A percentile compares a stretch with the other conserved stretches of the same genome.
phyloP scores from a whole-genome alignment of 2,113 vertebrate species.

The Lonchura striata region DNA sequence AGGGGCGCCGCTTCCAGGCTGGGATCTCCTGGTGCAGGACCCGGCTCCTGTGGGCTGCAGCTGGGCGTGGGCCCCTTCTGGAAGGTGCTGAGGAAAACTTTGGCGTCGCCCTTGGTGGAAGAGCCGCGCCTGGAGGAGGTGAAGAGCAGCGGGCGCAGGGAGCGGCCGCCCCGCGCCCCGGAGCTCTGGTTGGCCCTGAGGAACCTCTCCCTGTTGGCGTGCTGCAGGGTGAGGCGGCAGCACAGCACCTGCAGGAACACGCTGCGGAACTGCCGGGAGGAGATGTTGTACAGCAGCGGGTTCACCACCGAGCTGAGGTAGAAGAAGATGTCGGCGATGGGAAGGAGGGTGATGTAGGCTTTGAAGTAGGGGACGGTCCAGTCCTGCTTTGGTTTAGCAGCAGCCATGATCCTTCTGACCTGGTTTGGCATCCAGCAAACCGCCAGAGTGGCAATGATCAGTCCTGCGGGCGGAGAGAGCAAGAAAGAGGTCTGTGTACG shows the following conservation, averaged over 20 bases:
- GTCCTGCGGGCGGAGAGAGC: constrained; percentile 69
- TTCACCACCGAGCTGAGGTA: constrained; percentile 95
- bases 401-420: constrained; percentile 88
- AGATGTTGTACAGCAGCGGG: constrained; percentile 93
- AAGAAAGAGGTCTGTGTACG: background rate
- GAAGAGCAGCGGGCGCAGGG: constrained; percentile 59
- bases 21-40: background rate
- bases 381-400: constrained; percentile 79
- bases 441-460: constrained; percentile 84
- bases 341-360: constrained; percentile 81
- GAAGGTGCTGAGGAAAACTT: constrained; percentile 67
- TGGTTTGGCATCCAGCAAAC: constrained; percentile 95
- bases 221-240: constrained; percentile 82
- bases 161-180: background rate
- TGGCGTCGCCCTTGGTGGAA: background rate
- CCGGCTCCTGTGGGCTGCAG: background rate
- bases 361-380: constrained; percentile 83
- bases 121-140: constrained; percentile 20
- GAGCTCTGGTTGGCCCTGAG: constrained; percentile 11
- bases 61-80: background rate
- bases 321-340: constrained; percentile 88
- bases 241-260: constrained; percentile 87
- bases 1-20: background rate
- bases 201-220: constrained; percentile 78
- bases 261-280: constrained; percentile 87